Evolutionary conservation across 2,888 invertebrate genomes (phyloP), one percentile per base, ranked within the genome.

Genomic region (Ophonus ardosiacus): DNA sequence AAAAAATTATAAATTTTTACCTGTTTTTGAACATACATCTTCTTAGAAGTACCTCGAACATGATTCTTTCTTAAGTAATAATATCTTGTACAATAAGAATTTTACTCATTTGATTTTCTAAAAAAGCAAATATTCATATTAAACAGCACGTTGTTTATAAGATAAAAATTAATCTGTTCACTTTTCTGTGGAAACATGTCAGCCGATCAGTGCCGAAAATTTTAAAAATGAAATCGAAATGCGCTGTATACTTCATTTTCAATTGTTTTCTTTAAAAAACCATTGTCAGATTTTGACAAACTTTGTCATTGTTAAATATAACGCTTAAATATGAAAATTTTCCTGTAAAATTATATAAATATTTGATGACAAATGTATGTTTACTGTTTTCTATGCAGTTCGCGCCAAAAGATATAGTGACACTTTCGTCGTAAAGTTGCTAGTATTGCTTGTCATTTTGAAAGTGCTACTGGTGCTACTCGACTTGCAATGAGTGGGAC

Each of bases 381-480:
- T 43, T 43, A 43, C 6, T 21, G 21, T 43, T 43, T 43, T 43
- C 7, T 51, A 51, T 51, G 13, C 13, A 0, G 13, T 51, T 51
- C 43, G 10, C 43, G 43, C 10, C 0, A 18, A 18, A 61, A 21
- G 7, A 7, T 59, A 5, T 15, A 43, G 71, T 7, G 71, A 74
- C n/a, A 18, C 43, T 43, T 74, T 8, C 3, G 13, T 43, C 17
- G 17, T 17, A 10, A 18, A 18, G 43, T 17, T 74, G 71, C 6
- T 51, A 10, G 15, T 7, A 74, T 10, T 74, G 40, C 10, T 10
- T 74, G 71, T 74, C 71, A 74, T 21, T 74, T 74, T 74, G 15
- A 74, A 74, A 63, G 63, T 31, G 6, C 31, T 5, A 21, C n/a
- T n/a, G 3, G 31, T 31, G 0, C 31, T 31, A 31, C 31, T 63